phyloP scores from a whole-genome alignment of 92 coral and sea anemone species.

The Meandrina meandrites region DNA sequence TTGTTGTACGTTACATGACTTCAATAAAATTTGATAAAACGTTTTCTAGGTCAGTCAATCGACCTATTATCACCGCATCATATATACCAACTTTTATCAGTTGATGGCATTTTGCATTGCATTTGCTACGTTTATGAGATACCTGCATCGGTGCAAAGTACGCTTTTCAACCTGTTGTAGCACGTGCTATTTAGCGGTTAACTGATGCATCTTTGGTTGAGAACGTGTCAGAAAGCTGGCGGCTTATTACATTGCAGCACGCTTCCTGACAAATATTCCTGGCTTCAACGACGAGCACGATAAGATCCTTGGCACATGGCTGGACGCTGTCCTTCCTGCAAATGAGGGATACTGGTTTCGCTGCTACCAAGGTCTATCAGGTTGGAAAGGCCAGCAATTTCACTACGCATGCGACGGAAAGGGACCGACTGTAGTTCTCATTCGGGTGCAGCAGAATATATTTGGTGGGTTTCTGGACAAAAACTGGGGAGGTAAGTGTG shows the following conservation, averaged over 20 bases:
- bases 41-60: too few relatives aligned
- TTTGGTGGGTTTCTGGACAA: slow-evolving; percentile 33
- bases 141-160: too few relatives aligned
- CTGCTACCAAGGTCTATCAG: neutral
- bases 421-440: slow-evolving; percentile 21
- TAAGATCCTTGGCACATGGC: slow-evolving; percentile 19
- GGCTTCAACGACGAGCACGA: slow-evolving; percentile 23
- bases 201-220: too few relatives aligned
- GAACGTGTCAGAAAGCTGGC: neutral
- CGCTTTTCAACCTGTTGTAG: too few relatives aligned
- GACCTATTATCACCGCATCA: too few relatives aligned
- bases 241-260: neutral
- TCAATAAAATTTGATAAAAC: too few relatives aligned
- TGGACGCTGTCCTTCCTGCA: slow-evolving; percentile 16
- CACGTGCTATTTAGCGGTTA: too few relatives aligned
- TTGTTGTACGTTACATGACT: too few relatives aligned
- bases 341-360: slow-evolving; percentile 12
- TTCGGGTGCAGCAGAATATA: slow-evolving; percentile 9
- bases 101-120: too few relatives aligned
- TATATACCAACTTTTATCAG: too few relatives aligned
- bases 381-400: neutral
- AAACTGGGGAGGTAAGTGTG: slow-evolving; percentile 25
- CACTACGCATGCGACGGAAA: slow-evolving; percentile 8
- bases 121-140: too few relatives aligned
- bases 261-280: slow-evolving; percentile 1